Conservation (phyloP, 2,888 invertebrate genomes). For the Leuctra nigra region DNA sequence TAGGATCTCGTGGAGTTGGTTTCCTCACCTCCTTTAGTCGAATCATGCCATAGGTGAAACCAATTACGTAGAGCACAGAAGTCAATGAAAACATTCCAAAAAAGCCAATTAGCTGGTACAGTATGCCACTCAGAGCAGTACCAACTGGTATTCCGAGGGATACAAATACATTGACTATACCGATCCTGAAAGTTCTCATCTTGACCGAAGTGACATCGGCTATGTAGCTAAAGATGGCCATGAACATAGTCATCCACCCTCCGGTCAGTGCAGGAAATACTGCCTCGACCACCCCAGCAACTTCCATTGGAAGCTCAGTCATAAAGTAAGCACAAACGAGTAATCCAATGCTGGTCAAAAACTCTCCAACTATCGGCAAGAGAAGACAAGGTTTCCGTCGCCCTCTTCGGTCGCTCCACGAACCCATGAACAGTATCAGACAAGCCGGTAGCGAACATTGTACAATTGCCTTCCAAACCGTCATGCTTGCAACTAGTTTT, state of each 20-base stretch:
- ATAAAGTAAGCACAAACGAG: constrained; percentile 75
- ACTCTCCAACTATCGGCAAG: constrained; percentile 72
- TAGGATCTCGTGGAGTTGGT: constrained; percentile 39
- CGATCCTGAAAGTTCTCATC: constrained; percentile 76
- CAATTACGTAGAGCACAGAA: constrained; percentile 63
- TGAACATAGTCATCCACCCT: constrained; percentile 85
- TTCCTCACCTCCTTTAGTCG: constrained; percentile 54
- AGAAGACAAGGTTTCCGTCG: constrained; percentile 75
- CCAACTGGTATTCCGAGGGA: constrained; percentile 85
- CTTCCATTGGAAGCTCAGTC: constrained; percentile 72
- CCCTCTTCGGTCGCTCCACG: constrained; percentile 58
- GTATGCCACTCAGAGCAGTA: constrained; percentile 78
- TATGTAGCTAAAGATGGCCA: constrained; percentile 86
- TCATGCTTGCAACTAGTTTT: constrained; percentile 69
- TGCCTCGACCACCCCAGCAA: constrained; percentile 65
- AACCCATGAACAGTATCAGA: constrained; percentile 74
- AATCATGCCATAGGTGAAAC: constrained; percentile 66
- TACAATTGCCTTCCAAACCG: constrained; percentile 79
- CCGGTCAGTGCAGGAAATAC: constrained; percentile 76
- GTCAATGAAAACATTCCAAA: constrained; percentile 78
- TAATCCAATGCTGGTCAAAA: constrained; percentile 68
- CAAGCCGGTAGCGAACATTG: constrained; percentile 78
- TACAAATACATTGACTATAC: constrained; percentile 81
- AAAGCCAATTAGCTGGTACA: constrained; percentile 68
- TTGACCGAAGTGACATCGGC: constrained; percentile 79